Percentiles rank a stretch among this genome's conserved stretches.
These are phyloP conservation scores for Noctua comes DNA, from an alignment of 2,888 invertebrate species.

Conservation along the genomic window DNA sequence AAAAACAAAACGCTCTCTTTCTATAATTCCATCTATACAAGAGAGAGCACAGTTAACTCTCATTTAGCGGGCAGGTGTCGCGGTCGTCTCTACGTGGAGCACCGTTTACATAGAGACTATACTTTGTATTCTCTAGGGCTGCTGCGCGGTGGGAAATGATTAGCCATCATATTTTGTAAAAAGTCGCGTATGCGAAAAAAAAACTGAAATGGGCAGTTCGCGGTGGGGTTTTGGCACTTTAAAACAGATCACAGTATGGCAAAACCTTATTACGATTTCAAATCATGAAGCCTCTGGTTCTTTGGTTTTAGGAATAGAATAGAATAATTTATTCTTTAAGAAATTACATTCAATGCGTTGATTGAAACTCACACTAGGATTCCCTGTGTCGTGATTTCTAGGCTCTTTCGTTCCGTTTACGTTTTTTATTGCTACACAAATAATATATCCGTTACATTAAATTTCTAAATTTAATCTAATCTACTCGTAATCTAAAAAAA, in stretches of 20 bases:
- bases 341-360: too few species aligned
- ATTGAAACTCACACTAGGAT: too few species aligned
- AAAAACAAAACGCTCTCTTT: not conserved
- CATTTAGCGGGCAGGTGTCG: conserved; percentile 71
- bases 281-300: too few species aligned
- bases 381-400: too few species aligned
- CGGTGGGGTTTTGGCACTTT: not conserved
- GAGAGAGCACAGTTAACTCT: conserved; percentile 69
- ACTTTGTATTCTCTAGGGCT: conserved; percentile 65
- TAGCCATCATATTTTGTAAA: not conserved
- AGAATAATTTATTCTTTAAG: too few species aligned
- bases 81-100: conserved; percentile 57
- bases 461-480: too few species aligned
- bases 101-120: conserved; percentile 60
- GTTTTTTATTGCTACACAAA: too few species aligned
- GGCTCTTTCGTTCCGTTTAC: too few species aligned
- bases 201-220: not conserved
- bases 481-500: too few species aligned
- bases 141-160: conserved; percentile 17
- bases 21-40: conserved; percentile 35
- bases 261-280: not conserved
- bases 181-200: too few species aligned
- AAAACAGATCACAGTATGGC: not conserved
- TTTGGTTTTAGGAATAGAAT: too few species aligned
- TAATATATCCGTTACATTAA: too few species aligned